A percentile compares a stretch with the other conserved stretches of the same genome.
phyloP scores from a whole-genome alignment of 2,797 vertebrate species.

The Onychomys torridus region DNA sequence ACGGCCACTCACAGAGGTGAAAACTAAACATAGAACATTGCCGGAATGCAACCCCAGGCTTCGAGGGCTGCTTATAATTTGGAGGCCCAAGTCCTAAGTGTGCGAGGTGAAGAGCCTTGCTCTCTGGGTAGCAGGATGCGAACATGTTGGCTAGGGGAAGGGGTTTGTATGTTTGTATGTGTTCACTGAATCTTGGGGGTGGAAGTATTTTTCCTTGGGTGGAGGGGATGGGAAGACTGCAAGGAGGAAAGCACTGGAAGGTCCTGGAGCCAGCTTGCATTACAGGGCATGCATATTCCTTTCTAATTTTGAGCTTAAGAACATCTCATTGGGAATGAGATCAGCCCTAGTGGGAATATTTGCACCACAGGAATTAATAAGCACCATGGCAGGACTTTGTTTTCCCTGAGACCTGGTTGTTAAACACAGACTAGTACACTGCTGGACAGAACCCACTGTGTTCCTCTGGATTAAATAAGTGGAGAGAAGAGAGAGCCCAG shows the following conservation, averaged over 20 bases:
- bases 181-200: background rate
- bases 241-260: background rate
- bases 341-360: background rate
- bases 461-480: background rate
- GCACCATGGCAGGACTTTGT: background rate
- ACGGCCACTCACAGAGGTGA: background rate
- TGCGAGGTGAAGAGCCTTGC: accelerated
- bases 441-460: background rate
- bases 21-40: background rate
- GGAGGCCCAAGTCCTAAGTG: background rate
- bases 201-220: background rate
- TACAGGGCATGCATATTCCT: background rate
- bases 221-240: background rate
- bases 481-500: background rate
- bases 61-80: background rate
- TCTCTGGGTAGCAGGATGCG: background rate
- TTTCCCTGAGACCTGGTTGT: slow-evolving; percentile 36
- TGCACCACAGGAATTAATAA: slow-evolving; percentile 34
- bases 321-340: background rate
- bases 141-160: background rate
- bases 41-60: background rate
- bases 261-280: background rate
- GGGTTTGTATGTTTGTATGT: background rate
- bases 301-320: background rate
- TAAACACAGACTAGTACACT: background rate